phyloP scores from a whole-genome alignment of 1,140 invertebrate genomes.

The Procambarus clarkii region DNA sequence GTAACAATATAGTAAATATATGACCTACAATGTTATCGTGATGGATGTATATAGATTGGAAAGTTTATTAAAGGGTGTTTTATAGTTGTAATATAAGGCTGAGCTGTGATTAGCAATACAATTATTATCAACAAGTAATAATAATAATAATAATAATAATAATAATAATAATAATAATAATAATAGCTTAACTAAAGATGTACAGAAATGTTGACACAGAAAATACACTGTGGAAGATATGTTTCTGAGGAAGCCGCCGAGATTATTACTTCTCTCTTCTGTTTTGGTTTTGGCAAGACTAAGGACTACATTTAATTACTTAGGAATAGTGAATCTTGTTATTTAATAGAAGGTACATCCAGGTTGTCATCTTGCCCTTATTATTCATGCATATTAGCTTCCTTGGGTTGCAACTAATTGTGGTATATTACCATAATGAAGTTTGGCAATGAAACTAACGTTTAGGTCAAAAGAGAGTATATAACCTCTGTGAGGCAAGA shows the following conservation, averaged over 20 bases:
- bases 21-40: constrained; percentile 32
- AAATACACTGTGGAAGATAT: neutral
- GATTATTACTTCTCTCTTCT: neutral
- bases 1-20: neutral
- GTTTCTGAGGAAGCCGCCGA: neutral
- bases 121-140: constrained; percentile 25
- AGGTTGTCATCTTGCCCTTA: neutral
- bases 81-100: constrained; percentile 68
- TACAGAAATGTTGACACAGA: constrained; percentile 14
- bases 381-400: neutral
- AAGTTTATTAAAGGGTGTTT: constrained; percentile 58
- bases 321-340: neutral
- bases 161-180: too few species aligned
- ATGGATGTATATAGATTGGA: constrained; percentile 59
- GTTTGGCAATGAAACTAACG: neutral
- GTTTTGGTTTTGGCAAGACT: neutral
- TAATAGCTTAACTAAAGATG: constrained; percentile 52
- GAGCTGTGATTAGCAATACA: constrained; percentile 66
- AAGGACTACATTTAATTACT: neutral
- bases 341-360: neutral
- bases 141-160: too few species aligned
- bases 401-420: neutral
- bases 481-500: too few species aligned
- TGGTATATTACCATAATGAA: neutral
- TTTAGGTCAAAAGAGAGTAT: too few species aligned